Evolutionary conservation across 2,797 vertebrate species (phyloP), one percentile per base, ranked within the genome.

Genomic region (Leptatherina wallacei): DNA sequence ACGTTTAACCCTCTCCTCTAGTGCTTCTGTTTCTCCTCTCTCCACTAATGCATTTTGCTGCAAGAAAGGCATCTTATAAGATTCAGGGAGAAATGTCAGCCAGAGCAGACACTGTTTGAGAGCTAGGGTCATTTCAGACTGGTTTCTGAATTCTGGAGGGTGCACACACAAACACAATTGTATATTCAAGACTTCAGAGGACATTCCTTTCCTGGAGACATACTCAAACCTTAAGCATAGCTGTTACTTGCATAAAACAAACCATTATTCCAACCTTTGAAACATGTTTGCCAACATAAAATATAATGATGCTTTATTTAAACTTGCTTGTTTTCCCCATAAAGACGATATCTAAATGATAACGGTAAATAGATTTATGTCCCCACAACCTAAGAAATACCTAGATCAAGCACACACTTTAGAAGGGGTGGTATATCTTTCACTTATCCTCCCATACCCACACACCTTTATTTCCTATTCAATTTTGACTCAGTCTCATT

Each of bases 1-100:
- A 88, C 88, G 88, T 94, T 94, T 94, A 94, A 92, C 93, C 91
- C 92, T 89, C 86, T 91, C 85, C 73, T 87, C 88, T 87, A 78
- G 82, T 85, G 88, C 87, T 81, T 86, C 82, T 87, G 83, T 91
- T 88, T 91, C 82, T 82, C 67, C 72, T 85, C 87, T 86, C 80
- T 74, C 80, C 67, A 47, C 88, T 89, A 92, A 91, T 92, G 91
- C 87, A 90, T 94, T 93, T 86, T 90, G 78, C 85, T 91, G 89
- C 88, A 74, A 92, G 89, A 89, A 86, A 93, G 88, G 89, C 90
- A 92, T 93, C 91, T 91, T 91, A 91, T 92, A 92, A 91, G 89
- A 93, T 91, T 92, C 87, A 91, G 85, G 82, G 86, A 89, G 84
- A 93, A 89, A 90, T 93, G 91, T 93, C 90, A 91, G 82, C 78